A percentile compares a stretch with the other conserved stretches of the same genome.
Conservation (phyloP, 2,888 invertebrate species). For the Helobdella robusta region DNA sequence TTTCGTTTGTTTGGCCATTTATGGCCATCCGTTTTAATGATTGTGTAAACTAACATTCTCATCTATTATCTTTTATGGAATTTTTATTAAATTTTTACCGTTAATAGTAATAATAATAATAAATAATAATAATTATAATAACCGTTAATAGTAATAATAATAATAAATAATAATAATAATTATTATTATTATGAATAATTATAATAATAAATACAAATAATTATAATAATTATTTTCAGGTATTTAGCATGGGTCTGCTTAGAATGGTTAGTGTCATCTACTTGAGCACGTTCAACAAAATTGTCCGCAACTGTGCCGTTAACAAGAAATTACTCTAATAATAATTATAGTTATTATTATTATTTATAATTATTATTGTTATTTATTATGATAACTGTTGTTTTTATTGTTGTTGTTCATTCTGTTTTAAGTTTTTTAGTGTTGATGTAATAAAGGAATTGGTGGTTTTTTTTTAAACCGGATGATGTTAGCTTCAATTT, state of each 20-base stretch:
- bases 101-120: conserved; percentile 8
- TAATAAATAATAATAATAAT: neutral
- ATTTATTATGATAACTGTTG: too few species aligned
- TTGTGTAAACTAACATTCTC: too few species aligned
- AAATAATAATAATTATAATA: neutral
- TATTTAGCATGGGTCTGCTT: conserved; percentile 62
- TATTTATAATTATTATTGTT: too few species aligned
- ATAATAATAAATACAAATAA: neutral
- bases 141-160: neutral
- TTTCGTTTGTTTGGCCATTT: neutral
- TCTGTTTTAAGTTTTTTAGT: too few species aligned
- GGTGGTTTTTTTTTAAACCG: too few species aligned
- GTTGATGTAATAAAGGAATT: too few species aligned
- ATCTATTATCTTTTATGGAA: too few species aligned
- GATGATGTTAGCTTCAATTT: too few species aligned
- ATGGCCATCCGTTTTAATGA: neutral
- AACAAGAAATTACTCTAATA: neutral
- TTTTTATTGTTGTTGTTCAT: too few species aligned
- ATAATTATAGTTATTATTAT: neutral
- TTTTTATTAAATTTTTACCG: neutral
- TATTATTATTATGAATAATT: neutral
- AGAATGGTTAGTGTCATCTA: conserved; percentile 61
- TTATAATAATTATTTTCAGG: conserved; percentile 53
- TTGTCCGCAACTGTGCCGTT: conserved; percentile 50
- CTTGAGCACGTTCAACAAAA: conserved; percentile 60